Evolutionary conservation across 2,113 vertebrate species (phyloP).

Genomic region (Pongo pygmaeus): DNA sequence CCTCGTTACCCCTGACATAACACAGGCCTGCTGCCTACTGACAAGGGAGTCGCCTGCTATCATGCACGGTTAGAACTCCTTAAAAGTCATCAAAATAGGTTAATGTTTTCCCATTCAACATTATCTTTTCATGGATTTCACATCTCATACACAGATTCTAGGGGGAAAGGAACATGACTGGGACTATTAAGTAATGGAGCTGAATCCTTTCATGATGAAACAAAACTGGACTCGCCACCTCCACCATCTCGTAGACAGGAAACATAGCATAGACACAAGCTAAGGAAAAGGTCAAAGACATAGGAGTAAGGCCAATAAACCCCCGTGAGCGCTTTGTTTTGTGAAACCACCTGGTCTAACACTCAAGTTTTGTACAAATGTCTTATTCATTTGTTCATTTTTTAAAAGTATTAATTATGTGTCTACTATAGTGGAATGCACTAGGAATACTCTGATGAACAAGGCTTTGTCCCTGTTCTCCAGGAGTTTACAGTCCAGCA

Average conservation of each 20-base stretch:
- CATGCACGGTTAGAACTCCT: neutral
- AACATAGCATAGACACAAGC: neutral
- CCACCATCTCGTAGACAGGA: neutral
- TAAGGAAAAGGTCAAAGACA: neutral
- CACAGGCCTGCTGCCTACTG: conserved; percentile 37
- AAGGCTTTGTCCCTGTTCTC: neutral
- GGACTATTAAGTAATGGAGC: neutral
- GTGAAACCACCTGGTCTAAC: neutral
- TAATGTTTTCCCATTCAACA: neutral
- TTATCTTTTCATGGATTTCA: neutral
- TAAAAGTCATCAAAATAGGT: conserved; percentile 13
- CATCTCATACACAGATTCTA: neutral
- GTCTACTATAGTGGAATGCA: neutral
- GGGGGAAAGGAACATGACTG: neutral
- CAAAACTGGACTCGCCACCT: neutral
- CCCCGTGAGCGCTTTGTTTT: neutral
- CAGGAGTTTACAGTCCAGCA: neutral
- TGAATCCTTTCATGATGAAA: neutral
- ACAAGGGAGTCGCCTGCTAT: neutral
- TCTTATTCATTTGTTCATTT: neutral
- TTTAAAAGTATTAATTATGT: neutral
- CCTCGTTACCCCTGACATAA: conserved; percentile 37
- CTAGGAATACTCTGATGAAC: neutral
- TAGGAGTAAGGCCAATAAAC: neutral
- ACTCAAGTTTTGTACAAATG: conserved; percentile 11